Base-by-base conservation (phyloP, 2,113 vertebrate genomes). In the Clarias batrachus region DNA sequence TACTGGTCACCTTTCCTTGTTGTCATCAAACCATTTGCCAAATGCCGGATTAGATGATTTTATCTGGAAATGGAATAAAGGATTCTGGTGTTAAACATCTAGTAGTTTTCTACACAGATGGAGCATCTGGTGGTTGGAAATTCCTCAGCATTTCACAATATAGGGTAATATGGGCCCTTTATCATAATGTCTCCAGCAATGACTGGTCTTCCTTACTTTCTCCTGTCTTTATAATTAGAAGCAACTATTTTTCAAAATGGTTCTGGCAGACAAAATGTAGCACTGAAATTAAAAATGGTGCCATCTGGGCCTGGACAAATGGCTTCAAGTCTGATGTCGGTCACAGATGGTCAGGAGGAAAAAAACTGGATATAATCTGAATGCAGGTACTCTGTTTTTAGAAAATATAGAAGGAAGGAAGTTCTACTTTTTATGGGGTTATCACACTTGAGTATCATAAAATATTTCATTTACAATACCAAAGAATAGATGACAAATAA, bases 301-400 rank as follows among this genome's bases (percentile, higher is more conserved):
- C 94, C 93, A 93, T 93, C 94, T 94, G 93, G 90, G 92, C 89
- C 90, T 66, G 90, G 87, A 88, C 85, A 90, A 90, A 88, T 90
- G 90, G 81, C 85, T 90, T 92, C 92, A 90, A 86, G 87, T 85
- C 92, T 90, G 91, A 92, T 90, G 93, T 94, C 90, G 87, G 94
- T 94, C 92, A 88, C 93, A 92, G 92, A 93, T 93, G 90, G 91
- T 88, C 19, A 85, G 71, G 87, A 79, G 6, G 8, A 25, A 74
- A 68, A 73, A 33, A 86, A 83, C 41, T 62, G 33, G 19, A 37
- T 85, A 89, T 93, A 92, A 94, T 93, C 92, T 94, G 93, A 88
- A 68, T 83, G 56, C 92, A 94, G 93, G 92, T 93, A 91, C 88
- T 86, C 84, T 12, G 4, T 63, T 82, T 92, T 92, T 88, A 88